Conservation (phyloP, 2,797 vertebrate species). For the Danio jaintianensis region DNA sequence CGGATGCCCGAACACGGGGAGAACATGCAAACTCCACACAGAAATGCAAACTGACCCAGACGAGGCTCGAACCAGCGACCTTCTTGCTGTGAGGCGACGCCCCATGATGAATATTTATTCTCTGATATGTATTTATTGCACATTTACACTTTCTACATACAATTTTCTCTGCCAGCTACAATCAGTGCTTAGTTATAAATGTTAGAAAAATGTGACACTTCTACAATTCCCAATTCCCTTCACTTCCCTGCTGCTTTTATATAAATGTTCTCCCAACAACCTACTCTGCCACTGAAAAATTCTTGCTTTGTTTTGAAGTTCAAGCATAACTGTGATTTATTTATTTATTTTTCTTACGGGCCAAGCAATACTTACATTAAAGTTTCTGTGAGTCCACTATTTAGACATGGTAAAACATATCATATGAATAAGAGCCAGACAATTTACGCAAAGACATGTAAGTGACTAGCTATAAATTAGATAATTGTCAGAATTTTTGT, state of each 20-base stretch:
- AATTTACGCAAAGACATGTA: not conserved
- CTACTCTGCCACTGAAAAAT: conserved; percentile 75
- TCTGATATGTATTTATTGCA: not conserved
- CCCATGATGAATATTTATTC: conserved; percentile 9
- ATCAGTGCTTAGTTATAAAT: conserved; percentile 26
- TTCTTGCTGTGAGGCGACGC: no score
- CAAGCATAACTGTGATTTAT: conserved; percentile 67
- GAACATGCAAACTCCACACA: no score
- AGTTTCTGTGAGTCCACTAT: conserved; percentile 43
- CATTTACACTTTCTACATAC: not conserved
- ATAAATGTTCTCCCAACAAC: conserved; percentile 62
- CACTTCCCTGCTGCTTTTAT: conserved; percentile 47
- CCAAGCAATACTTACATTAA: conserved; percentile 60
- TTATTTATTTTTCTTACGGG: conserved; percentile 65
- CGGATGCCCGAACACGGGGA: no score
- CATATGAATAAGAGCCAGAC: not conserved
- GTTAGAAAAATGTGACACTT: conserved; percentile 47
- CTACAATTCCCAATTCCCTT: conserved; percentile 23
- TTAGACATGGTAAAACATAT: not conserved
- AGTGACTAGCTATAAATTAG: not conserved
- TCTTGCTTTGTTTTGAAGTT: conserved; percentile 73
- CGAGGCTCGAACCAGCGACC: no score
- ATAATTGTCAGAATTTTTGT: not conserved
- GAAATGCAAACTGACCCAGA: no score
- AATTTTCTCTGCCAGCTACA: not conserved